These are phyloP conservation scores for Pristionchus exspectatus DNA, from an alignment of 2,888 invertebrate species.

Conservation along the genomic window DNA sequence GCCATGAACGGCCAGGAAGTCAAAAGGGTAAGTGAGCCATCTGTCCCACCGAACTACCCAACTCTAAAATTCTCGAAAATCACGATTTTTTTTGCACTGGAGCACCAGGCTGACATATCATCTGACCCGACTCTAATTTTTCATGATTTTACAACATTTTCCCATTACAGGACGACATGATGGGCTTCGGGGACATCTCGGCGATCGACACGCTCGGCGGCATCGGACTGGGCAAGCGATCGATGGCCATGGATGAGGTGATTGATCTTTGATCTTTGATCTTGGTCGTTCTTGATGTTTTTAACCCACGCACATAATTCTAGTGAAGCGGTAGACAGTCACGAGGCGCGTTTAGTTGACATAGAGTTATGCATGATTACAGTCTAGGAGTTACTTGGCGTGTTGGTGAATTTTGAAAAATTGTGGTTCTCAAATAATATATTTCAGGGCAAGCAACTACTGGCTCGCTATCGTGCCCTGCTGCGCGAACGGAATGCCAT, in stretches of 20 bases:
- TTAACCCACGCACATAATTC: not conserved
- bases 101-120: not conserved
- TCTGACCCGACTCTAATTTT: not conserved
- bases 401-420: not conserved
- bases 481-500: not conserved
- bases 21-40: not conserved
- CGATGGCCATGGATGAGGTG: conserved; percentile 3
- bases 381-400: not conserved
- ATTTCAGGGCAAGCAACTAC: not conserved
- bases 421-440: not conserved
- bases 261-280: conserved; percentile 24
- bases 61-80: not conserved
- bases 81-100: not conserved
- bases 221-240: conserved; percentile 52
- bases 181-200: conserved; percentile 54
- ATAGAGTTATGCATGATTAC: not conserved
- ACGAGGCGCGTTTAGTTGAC: not conserved
- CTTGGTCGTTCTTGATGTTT: not conserved
- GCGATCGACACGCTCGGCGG: conserved; percentile 53
- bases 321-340: not conserved
- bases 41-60: not conserved
- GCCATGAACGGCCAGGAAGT: conserved; percentile 10
- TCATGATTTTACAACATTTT: not conserved
- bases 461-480: conserved; percentile 10
- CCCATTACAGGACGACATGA: conserved; percentile 49